A percentile compares a stretch with the other conserved stretches of the same genome.
phyloP scores from a whole-genome alignment of 2,797 vertebrate species.

The Dipus sagitta region DNA sequence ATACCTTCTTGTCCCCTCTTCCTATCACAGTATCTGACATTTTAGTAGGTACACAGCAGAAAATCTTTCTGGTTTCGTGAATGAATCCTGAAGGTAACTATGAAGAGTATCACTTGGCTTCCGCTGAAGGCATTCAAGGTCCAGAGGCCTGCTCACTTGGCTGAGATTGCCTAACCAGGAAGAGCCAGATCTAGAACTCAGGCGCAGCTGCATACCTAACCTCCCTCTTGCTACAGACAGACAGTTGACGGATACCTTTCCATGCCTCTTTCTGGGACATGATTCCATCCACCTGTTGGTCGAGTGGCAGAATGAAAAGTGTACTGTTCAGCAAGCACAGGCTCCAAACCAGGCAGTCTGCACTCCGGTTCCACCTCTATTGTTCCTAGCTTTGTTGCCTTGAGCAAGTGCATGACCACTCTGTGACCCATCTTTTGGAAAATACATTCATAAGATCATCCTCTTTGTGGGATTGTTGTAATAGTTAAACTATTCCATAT shows the following conservation, averaged over 20 bases:
- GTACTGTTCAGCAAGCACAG: neutral
- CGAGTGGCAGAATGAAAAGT: neutral
- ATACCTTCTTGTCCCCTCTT: neutral
- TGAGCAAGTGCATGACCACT: neutral
- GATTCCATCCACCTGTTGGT: neutral
- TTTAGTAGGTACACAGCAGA: neutral
- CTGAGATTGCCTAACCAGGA: neutral
- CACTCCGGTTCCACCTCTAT: neutral
- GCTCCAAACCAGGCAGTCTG: neutral
- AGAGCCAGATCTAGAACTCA: neutral
- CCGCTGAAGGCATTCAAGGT: slow-evolving; percentile 43
- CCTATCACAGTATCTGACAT: neutral
- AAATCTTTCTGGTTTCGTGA: neutral
- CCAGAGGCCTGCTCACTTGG: slow-evolving; percentile 6
- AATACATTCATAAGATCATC: slow-evolving; percentile 11
- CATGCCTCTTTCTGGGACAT: fast-evolving
- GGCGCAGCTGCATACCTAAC: neutral
- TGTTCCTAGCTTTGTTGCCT: slow-evolving; percentile 18
- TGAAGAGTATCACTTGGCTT: neutral
- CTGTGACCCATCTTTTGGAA: slow-evolving; percentile 50
- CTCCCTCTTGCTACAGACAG: neutral
- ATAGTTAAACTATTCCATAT: slow-evolving; percentile 22
- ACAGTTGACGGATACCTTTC: neutral
- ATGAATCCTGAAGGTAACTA: neutral
- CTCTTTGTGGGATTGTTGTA: slow-evolving; percentile 10